Evolutionary conservation across 2,888 invertebrate species (phyloP).

Genomic region (Platypus cylindrus): DNA sequence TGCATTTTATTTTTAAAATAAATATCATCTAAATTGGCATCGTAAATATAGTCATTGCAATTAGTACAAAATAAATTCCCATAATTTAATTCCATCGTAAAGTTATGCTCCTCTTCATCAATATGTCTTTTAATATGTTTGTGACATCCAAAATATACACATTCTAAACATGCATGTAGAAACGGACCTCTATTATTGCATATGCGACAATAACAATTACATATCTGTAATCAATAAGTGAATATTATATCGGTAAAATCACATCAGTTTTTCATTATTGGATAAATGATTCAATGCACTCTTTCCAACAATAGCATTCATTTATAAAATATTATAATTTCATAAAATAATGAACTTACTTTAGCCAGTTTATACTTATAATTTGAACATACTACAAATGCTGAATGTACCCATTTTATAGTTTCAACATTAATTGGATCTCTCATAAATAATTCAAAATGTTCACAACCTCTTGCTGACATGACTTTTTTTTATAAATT

Average conservation of each 20-base stretch:
- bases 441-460: constrained; percentile 67
- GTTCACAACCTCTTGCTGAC: constrained; percentile 51
- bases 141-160: constrained; percentile 89
- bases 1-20: constrained; percentile 29
- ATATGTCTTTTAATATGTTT: constrained; percentile 81
- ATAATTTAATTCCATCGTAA: constrained; percentile 77
- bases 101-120: constrained; percentile 64
- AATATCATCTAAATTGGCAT: constrained; percentile 29
- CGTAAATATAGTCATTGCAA: constrained; percentile 85
- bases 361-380: constrained; percentile 70
- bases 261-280: background rate
- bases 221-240: constrained; percentile 38
- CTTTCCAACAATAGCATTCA: background rate
- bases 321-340: no score
- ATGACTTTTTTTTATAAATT: constrained; percentile 17
- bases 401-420: constrained; percentile 61
- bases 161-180: constrained; percentile 74
- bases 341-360: constrained; percentile 45
- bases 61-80: constrained; percentile 82
- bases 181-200: constrained; percentile 71
- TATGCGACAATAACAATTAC: constrained; percentile 50
- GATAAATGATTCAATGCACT: background rate
- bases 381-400: constrained; percentile 73
- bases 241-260: background rate
- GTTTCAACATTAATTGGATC: constrained; percentile 48